These are phyloP conservation scores for Drosophila trichaetosa DNA, from an alignment of 2,888 invertebrate species.

Conservation along the genomic window DNA sequence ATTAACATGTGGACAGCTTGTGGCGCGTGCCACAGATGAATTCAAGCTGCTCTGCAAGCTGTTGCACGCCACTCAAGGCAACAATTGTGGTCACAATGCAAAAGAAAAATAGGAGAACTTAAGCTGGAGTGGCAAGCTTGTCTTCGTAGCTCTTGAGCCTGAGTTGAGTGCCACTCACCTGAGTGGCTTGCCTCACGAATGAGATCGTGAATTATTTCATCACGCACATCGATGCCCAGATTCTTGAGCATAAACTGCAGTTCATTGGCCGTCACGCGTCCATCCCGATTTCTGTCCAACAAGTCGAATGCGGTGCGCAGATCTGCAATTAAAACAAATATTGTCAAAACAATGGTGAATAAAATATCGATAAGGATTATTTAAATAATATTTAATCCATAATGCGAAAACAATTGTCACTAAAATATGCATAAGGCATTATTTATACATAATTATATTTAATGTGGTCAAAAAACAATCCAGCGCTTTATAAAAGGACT, in stretches of 20 bases:
- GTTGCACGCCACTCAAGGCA: constrained; percentile 40
- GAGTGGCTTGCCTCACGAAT: constrained; percentile 91
- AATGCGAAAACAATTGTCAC: neutral
- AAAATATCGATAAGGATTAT: neutral
- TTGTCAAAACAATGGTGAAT: constrained; percentile 1
- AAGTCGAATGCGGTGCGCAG: constrained; percentile 91
- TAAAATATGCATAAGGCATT: neutral
- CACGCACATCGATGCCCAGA: constrained; percentile 90
- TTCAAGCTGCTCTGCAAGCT: constrained; percentile 30
- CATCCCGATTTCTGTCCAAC: constrained; percentile 91
- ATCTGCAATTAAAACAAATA: constrained; percentile 86
- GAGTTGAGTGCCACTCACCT: constrained; percentile 85
- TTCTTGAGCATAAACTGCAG: constrained; percentile 92
- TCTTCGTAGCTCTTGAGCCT: constrained; percentile 6
- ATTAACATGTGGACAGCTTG: constrained; percentile 6
- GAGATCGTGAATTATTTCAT: constrained; percentile 90
- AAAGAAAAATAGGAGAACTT: constrained; percentile 3
- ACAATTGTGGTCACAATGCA: constrained; percentile 1
- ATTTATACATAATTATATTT: too few species aligned
- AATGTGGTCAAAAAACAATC: too few species aligned
- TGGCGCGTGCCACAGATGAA: neutral
- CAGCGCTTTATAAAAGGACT: too few species aligned
- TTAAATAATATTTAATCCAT: neutral
- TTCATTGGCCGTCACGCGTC: constrained; percentile 90
- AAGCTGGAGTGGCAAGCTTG: constrained; percentile 41